These are phyloP conservation scores for Philotrypesis tridentata DNA, from an alignment of 1,140 invertebrate genomes.

Conservation along the genomic window DNA sequence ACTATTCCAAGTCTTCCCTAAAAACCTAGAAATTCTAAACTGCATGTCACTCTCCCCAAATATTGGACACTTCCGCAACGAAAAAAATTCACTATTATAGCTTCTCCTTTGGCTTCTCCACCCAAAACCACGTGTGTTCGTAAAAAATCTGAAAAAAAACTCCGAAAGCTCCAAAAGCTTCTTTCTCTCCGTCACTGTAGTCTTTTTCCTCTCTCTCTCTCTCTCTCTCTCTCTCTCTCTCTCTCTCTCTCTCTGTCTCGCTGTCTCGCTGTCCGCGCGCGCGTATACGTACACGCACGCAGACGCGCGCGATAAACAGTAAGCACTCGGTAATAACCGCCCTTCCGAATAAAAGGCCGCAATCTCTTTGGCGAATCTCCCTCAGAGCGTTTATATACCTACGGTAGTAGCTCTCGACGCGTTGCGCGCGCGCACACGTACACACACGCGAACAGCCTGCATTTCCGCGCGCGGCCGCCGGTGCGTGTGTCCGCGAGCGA, in stretches of 20 bases:
- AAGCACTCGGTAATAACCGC: neutral
- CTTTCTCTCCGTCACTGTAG: too few relatives aligned
- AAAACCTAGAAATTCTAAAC: too few relatives aligned
- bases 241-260: neutral
- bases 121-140: too few relatives aligned
- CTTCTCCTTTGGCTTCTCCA: too few relatives aligned
- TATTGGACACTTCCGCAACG: too few relatives aligned
- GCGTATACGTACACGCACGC: neutral
- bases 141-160: too few relatives aligned
- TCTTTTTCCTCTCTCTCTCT: too few relatives aligned
- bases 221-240: neutral
- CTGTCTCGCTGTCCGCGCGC: neutral
- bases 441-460: neutral
- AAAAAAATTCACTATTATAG: too few relatives aligned
- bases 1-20: too few relatives aligned
- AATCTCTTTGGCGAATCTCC: neutral
- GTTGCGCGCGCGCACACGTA: neutral
- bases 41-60: too few relatives aligned
- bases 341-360: neutral
- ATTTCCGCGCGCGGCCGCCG: constrained; percentile 1
- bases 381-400: neutral
- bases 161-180: too few relatives aligned
- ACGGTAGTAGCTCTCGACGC: too few relatives aligned
- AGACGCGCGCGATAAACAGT: neutral
- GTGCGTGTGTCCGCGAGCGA: neutral